phyloP scores from a whole-genome alignment of 2,113 vertebrate species.

The Vulpes ferrilata region DNA sequence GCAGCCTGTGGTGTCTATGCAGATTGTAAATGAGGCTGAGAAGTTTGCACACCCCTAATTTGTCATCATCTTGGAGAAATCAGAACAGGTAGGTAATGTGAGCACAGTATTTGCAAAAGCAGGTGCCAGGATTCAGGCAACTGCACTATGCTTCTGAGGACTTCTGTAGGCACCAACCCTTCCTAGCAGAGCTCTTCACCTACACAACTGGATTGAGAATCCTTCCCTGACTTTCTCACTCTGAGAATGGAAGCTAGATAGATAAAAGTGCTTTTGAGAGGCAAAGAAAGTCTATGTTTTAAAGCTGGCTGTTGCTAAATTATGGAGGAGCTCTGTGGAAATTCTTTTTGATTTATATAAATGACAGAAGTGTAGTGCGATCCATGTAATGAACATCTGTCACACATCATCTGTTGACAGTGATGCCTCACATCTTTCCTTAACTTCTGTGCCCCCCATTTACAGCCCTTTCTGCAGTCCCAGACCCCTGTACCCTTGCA shows the following conservation, averaged over 20 bases:
- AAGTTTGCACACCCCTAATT: background rate
- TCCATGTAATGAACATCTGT: background rate
- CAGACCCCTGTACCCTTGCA: background rate
- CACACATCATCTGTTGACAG: background rate
- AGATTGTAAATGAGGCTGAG: background rate
- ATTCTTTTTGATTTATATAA: conserved; percentile 14
- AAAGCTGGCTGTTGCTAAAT: background rate
- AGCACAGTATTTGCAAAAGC: background rate
- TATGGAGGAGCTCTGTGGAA: background rate
- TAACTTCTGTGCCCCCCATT: background rate
- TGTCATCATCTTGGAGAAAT: background rate
- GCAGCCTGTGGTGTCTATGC: background rate
- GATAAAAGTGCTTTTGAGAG: background rate
- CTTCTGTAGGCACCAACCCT: background rate
- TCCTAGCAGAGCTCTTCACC: background rate
- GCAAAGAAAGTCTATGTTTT: background rate
- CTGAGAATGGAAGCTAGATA: background rate
- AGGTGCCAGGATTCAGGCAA: background rate
- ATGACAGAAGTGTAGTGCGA: background rate
- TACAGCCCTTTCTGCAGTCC: no score
- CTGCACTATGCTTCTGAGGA: background rate
- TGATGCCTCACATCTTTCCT: background rate
- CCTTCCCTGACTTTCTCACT: background rate
- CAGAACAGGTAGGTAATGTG: background rate
- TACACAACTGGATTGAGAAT: background rate